Evolutionary conservation across 2,888 invertebrate genomes (phyloP), one percentile per base, ranked within the genome.

Genomic region (Achlya flavicornis): DNA sequence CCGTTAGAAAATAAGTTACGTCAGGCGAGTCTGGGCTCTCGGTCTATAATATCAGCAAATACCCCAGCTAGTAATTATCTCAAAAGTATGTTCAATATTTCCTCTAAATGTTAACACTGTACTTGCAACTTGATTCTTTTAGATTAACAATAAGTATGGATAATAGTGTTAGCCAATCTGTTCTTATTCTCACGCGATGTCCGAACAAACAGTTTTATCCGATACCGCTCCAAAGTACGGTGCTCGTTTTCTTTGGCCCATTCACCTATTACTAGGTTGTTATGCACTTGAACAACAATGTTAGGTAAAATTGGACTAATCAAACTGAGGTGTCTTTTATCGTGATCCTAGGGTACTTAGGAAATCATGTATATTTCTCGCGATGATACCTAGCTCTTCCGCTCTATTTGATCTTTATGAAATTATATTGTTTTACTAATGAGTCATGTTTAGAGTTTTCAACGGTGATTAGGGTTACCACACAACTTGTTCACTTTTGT

Each of bases 341-440:
- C 84, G 84, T 81, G 84, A 83, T 81, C 75, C 68, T 65, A 66
- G 64, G 73, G 74, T 41, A 12, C 41, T 41, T 7, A 41, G 11
- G 12, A 41, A 87, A 88, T 77, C 73, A 64, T 65, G 62, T 63
- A 65, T 70, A 75, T 78, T 84, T 88, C 88, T 84, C 87, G 88
- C 86, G 85, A 81, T 76, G 57, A 62, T 48, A 60, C 61, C 61
- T 35, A 61, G 66, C 57, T 66, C 12, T 41, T 41, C 41, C 41
- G 12, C 12, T 12, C 12, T 61, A 33, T 57, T 19, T 53, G 48
- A 61, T 35, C 38, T 11, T 61, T 79, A 77, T 74, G 83, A 83
- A 85, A 84, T 79, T 66, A 72, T 76, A 80, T 81, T 78, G 75
- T 78, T 75, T 67, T 70, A 62, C 61, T 76, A 75, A 78, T 75